A percentile compares a stretch with the other conserved stretches of the same genome.
phyloP scores from a whole-genome alignment of 23 tunicate genomes.

The Diplosoma virens region DNA sequence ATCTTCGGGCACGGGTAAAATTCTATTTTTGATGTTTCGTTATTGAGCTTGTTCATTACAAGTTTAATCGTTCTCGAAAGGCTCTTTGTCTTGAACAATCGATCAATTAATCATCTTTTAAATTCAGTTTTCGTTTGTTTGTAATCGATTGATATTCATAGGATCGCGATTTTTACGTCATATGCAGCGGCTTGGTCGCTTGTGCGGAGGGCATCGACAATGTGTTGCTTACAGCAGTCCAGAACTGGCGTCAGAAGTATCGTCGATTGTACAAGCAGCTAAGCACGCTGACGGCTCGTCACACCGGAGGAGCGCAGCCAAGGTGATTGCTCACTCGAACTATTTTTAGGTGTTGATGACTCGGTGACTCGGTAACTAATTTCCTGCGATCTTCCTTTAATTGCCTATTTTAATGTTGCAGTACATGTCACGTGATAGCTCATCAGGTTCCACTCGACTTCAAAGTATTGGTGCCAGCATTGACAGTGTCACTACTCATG shows the following conservation, averaged over 20 bases:
- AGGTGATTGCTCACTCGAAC: too few relatives aligned
- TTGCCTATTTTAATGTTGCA: too few relatives aligned
- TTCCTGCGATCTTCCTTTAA: too few relatives aligned
- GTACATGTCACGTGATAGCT: too few relatives aligned
- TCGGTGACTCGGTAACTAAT: too few relatives aligned
- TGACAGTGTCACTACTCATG: conserved; percentile 93
- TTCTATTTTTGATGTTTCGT: background rate
- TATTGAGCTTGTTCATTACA: too few relatives aligned
- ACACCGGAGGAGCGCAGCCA: too few relatives aligned
- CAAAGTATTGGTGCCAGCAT: conserved; percentile 65
- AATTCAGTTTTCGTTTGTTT: background rate
- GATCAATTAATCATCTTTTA: background rate
- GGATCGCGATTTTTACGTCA: conserved; percentile 73
- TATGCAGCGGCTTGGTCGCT: conserved; percentile 79
- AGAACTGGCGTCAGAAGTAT: conserved; percentile 86
- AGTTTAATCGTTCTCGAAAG: too few relatives aligned
- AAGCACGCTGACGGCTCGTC: too few relatives aligned
- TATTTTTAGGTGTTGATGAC: too few relatives aligned
- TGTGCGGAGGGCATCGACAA: conserved; percentile 94
- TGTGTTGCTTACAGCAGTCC: conserved; percentile 96
- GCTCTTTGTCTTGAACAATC: background rate
- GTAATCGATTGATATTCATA: background rate
- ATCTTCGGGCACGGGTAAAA: background rate
- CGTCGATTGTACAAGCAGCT: conserved; percentile 89
- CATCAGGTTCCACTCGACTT: background rate